Base-by-base conservation (phyloP, 2,797 vertebrate genomes). In the Sebastiscus tertius region DNA sequence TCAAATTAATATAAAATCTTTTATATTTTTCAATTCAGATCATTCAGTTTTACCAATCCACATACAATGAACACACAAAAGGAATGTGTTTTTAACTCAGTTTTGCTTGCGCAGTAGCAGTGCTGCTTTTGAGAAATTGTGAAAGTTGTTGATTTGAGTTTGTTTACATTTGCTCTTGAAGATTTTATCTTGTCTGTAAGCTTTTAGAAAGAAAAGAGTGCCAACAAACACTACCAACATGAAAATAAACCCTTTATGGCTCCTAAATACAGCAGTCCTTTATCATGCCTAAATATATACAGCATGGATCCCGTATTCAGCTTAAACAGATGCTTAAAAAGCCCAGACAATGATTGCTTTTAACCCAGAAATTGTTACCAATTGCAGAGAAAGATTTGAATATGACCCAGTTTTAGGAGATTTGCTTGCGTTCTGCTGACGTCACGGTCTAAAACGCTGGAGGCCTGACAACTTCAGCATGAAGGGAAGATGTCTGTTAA, bases 351-450 rank as follows among this genome's bases (percentile, higher is more conserved):
- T 77, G 72, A 56, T 81, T 74, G 77, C 80, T 70, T 80, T 83
- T 56, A 67, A 87, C 87, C 82, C 84, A 86, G 75, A 80, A 60
- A 79, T 68, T 76, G 68, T 89, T 86, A 67, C 59, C 77, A 78
- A 64, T 88, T 88, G 76, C 85, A 73, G 85, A 90, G 79, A 77
- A 74, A 77, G 74, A 92, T 91, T 86, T 92, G 82, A 93, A 90
- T 91, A 76, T 95, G 93, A 94, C 92, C 94, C 79, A 94, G 89
- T 94, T 95, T 94, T 49, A 59, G 79, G 55, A 88, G 92, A 87
- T 91, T 61, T 83, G 84, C 77, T 94, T 91, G 87, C 31, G 24
- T 86, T 83, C 64, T 71, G 31, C 80, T 87, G 89, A 94, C 87
- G 86, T 93, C 89, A 91, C 55, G 27, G 71, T 81, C 82, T 88